A percentile compares a stretch with the other conserved stretches of the same genome.
phyloP scores from a whole-genome alignment of 2,888 invertebrate species.

The Drosophila histrio region DNA sequence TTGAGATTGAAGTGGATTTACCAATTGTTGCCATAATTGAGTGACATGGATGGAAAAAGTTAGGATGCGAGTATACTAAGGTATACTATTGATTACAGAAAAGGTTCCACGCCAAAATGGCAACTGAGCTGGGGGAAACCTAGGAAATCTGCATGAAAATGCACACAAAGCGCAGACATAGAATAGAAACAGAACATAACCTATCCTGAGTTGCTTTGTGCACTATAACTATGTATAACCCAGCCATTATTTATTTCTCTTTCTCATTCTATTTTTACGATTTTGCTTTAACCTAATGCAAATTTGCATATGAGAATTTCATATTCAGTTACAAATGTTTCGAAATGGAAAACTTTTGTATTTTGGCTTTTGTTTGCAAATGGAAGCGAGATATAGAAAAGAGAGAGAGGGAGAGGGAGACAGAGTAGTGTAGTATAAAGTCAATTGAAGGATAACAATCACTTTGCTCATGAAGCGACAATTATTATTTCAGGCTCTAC shows the following conservation, averaged over 20 bases:
- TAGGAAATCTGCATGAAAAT: conserved; percentile 71
- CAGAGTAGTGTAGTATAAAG: conserved; percentile 12
- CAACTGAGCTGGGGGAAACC: conserved; percentile 37
- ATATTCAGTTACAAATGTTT: conserved; percentile 49
- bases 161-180: conserved; percentile 51
- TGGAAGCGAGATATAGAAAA: not conserved
- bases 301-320: conserved; percentile 49
- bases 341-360: conserved; percentile 43
- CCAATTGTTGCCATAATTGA: conserved; percentile 79
- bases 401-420: not conserved
- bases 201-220: conserved; percentile 18
- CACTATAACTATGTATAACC: conserved; percentile 6
- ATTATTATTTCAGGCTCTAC: conserved; percentile 50
- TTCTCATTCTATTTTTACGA: conserved; percentile 19
- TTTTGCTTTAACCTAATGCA: conserved; percentile 11
- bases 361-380: conserved; percentile 41
- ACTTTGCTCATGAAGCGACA: conserved; percentile 37
- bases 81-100: conserved; percentile 63
- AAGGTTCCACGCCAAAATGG: conserved; percentile 61
- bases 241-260: conserved; percentile 28
- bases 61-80: conserved; percentile 9
- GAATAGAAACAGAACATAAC: conserved; percentile 23
- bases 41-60: conserved; percentile 65
- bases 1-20: conserved; percentile 70
- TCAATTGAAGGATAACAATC: conserved; percentile 46